A percentile compares a stretch with the other conserved stretches of the same genome.
These are phyloP conservation scores for Okapia johnstoni DNA, from an alignment of 2,113 vertebrate species.

Conservation along the genomic window DNA sequence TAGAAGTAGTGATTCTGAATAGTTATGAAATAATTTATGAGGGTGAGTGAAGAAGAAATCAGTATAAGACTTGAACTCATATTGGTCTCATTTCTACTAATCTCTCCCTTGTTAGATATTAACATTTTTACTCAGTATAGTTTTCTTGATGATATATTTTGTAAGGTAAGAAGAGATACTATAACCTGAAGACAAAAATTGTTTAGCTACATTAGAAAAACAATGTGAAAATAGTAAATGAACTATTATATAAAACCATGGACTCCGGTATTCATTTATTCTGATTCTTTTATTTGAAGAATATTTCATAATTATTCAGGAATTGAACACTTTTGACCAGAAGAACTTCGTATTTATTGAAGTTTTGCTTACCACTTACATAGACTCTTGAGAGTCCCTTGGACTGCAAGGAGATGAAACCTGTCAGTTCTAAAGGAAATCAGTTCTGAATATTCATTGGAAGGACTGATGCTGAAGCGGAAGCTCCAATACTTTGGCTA, in stretches of 20 bases:
- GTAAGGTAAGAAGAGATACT: background rate
- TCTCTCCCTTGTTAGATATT: background rate
- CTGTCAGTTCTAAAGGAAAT: background rate
- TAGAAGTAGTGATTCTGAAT: background rate
- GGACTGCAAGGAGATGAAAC: background rate
- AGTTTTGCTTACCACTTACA: background rate
- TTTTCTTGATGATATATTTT: background rate
- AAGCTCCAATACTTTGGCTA: background rate
- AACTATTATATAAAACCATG: background rate
- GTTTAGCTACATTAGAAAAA: conserved; percentile 29
- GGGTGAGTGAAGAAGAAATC: background rate
- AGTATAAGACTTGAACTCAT: background rate
- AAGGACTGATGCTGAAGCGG: background rate
- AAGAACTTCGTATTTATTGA: background rate
- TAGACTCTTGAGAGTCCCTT: background rate
- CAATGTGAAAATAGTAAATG: conserved; percentile 1
- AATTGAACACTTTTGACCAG: background rate
- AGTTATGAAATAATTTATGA: background rate
- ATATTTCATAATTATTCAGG: background rate
- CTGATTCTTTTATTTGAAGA: conserved; percentile 11
- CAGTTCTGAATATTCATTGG: background rate
- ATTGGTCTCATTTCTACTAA: background rate
- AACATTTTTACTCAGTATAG: background rate
- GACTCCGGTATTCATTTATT: conserved; percentile 12
- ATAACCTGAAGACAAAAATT: background rate